Evolutionary conservation across 2,113 vertebrate species (phyloP).

Genomic region (Copsychus sechellarum): DNA sequence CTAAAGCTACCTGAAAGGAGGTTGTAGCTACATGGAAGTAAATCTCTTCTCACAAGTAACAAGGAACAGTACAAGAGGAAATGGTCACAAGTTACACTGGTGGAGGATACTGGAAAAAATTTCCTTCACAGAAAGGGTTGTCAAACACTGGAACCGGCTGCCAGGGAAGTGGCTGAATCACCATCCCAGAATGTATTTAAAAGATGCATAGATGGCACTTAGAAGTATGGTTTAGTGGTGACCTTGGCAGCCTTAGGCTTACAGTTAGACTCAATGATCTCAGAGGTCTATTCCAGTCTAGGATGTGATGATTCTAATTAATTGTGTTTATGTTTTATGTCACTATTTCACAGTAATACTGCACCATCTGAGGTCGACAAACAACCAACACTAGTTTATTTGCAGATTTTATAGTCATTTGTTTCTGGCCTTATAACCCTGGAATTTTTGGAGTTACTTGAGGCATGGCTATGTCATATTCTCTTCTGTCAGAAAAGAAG

Average conservation of each 20-base stretch:
- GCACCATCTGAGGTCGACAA: neutral
- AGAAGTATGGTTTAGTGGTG: neutral
- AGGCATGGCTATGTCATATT: neutral
- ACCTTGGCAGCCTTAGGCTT: rapidly evolving
- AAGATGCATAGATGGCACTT: neutral
- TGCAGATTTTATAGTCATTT: neutral
- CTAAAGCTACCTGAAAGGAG: neutral
- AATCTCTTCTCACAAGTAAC: neutral
- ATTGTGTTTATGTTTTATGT: neutral
- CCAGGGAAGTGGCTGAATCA: neutral
- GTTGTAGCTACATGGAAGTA: neutral
- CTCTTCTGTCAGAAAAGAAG: neutral
- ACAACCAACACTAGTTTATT: neutral
- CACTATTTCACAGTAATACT: neutral
- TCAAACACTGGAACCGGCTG: neutral
- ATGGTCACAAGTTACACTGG: neutral
- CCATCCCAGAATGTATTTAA: neutral
- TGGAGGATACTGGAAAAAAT: neutral
- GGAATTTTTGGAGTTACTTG: neutral
- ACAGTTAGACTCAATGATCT: neutral
- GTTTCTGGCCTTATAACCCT: neutral
- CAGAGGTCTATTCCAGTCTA: neutral
- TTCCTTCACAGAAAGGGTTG: neutral
- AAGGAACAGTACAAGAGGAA: neutral
- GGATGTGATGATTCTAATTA: neutral